phyloP scores from a whole-genome alignment of 2,113 vertebrate genomes.

The Microcebus tavaratra region DNA sequence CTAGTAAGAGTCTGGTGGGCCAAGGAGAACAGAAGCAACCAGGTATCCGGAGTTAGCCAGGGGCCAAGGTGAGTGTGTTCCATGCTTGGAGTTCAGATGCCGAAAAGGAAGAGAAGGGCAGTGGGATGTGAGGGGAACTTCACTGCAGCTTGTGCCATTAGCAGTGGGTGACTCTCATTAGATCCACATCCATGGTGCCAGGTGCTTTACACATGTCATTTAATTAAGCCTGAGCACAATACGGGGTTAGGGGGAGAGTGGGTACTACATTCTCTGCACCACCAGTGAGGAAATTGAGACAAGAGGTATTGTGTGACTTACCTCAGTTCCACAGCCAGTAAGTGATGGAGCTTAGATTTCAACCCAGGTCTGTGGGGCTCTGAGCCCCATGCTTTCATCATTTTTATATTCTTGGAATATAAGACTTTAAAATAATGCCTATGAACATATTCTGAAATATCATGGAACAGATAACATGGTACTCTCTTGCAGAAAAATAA shows the following conservation, averaged over 20 bases:
- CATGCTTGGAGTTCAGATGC: neutral
- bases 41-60: neutral
- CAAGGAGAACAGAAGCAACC: neutral
- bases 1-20: accelerated
- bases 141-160: accelerated
- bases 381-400: neutral
- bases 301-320: neutral
- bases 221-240: neutral
- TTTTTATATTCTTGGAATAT: neutral
- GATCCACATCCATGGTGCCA: neutral
- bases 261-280: accelerated
- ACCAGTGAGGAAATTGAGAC: neutral
- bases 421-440: neutral
- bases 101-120: neutral
- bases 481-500: neutral
- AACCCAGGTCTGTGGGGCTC: neutral
- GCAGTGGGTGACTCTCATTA: neutral
- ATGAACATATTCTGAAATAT: neutral
- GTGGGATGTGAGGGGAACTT: accelerated
- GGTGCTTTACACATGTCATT: accelerated
- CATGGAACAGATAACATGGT: neutral
- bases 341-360: neutral
- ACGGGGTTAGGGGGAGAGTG: accelerated
- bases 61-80: too few relatives aligned
- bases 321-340: neutral